Evolutionary conservation across 2,888 invertebrate genomes (phyloP).

Genomic region (Acleris literana): DNA sequence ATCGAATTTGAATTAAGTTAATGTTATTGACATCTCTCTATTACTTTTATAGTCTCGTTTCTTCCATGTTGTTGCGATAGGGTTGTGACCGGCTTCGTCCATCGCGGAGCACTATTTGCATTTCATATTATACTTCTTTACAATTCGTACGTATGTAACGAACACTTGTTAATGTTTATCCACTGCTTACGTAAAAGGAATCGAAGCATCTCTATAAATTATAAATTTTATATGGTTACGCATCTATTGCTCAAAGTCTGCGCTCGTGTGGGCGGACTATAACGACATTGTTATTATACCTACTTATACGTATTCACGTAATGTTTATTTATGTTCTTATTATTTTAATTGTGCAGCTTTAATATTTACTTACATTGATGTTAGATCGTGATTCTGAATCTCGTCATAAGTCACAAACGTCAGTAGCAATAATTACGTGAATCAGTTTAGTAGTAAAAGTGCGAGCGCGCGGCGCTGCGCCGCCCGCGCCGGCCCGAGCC

Average conservation of each 20-base stretch:
- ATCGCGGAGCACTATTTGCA: slow-evolving; percentile 43
- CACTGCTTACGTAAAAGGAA: slow-evolving; percentile 63
- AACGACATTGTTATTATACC: slow-evolving; percentile 67
- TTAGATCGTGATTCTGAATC: slow-evolving; percentile 84
- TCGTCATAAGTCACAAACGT: slow-evolving; percentile 83
- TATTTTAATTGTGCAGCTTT: slow-evolving; percentile 82
- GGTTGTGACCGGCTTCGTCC: slow-evolving; percentile 55
- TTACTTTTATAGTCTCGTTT: slow-evolving; percentile 61
- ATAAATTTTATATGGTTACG: slow-evolving; percentile 58
- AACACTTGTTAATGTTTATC: slow-evolving; percentile 76
- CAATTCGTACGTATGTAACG: slow-evolving; percentile 42
- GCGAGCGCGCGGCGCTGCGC: slow-evolving; percentile 52
- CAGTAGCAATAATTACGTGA: slow-evolving; percentile 79
- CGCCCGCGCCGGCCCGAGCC: slow-evolving; percentile 47
- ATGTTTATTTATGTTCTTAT: slow-evolving; percentile 80
- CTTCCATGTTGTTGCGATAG: slow-evolving; percentile 55
- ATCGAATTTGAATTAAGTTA: slow-evolving; percentile 74
- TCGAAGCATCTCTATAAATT: slow-evolving; percentile 58
- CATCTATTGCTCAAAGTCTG: slow-evolving; percentile 78
- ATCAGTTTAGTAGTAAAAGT: slow-evolving; percentile 68
- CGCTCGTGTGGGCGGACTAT: slow-evolving; percentile 63
- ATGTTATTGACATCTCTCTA: slow-evolving; percentile 60
- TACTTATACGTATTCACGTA: slow-evolving; percentile 70
- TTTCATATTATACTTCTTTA: slow-evolving; percentile 26
- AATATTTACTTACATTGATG: slow-evolving; percentile 82